Evolutionary conservation across 2,797 vertebrate genomes (phyloP), one percentile per base, ranked within the genome.

Genomic region (Labeo calbasu): DNA sequence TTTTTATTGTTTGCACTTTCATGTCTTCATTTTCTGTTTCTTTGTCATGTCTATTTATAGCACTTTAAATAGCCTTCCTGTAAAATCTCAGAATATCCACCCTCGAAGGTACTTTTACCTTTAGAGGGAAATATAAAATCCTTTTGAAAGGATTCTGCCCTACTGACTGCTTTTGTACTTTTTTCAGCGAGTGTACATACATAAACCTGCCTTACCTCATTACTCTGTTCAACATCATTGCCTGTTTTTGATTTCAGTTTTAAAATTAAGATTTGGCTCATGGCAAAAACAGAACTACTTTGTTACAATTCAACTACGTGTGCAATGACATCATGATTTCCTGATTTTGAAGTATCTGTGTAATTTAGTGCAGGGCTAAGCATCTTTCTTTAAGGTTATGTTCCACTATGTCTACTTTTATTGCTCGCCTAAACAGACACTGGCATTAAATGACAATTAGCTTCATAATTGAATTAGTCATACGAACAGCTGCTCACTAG

Each of bases 381-480:
- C 12, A 73, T 63, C 4, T 43, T 55, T 73, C 23, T 23, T 65
- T 53, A 63, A 51, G 32, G 21, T 11, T 23, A 32, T 10, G 23
- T 65, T 50, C 15, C 57, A 48, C 51, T 28, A 17, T 15, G 43
- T 59, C 23, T 46, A 71, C n/a, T 48, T 81, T 59, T 71, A 59
- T 77, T 25, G 53, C 75, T 61, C 32, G 70, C 32, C 50, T 55
- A 15, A 79, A 55, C 17, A 61, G 55, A 81, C 63, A 32, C 46
- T 61, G 75, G 46, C 50, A 72, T 50, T 73, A 81, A 72, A 72
- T 73, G 61, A 73, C 43, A 61, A 32, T 63, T 48, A 81, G 13
- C 12, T 72, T 3, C 12, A 48, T 61, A 32, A 50, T 9, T 78
- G 5, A 78, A 65, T 65, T 32, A 78, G 12, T 11, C 59, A 78